Conservation (phyloP, 1,140 invertebrate genomes). For the Drosophila jambulina region DNA sequence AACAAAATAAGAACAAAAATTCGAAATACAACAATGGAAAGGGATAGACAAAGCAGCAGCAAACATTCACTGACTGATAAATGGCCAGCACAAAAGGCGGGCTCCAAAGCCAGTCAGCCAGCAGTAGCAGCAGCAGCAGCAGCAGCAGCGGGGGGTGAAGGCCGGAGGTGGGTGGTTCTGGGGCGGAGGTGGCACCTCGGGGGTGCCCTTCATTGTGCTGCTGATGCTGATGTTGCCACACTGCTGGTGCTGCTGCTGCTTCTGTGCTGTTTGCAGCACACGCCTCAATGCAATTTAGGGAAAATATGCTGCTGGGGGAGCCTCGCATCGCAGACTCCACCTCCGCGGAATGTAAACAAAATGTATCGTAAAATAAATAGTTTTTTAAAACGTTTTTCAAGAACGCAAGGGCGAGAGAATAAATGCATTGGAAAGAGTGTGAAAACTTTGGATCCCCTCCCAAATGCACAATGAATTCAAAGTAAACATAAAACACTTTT, state of each 20-base stretch:
- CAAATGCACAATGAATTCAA: slow-evolving; percentile 34
- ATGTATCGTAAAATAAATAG: slow-evolving; percentile 79
- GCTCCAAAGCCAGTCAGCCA: background rate
- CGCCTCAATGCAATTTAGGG: slow-evolving; percentile 65
- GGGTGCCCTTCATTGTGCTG: slow-evolving; percentile 64
- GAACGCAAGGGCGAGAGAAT: slow-evolving; percentile 19
- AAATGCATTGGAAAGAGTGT: slow-evolving; percentile 17
- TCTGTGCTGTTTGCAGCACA: slow-evolving; percentile 24
- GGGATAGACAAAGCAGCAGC: slow-evolving; percentile 27
- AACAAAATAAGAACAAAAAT: slow-evolving; percentile 18
- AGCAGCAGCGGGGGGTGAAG: background rate
- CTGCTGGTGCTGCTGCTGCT: slow-evolving; percentile 17
- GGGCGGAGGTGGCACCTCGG: slow-evolving; percentile 29
- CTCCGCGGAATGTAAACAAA: slow-evolving; percentile 56
- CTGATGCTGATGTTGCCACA: slow-evolving; percentile 26
- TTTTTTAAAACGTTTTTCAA: slow-evolving; percentile 59
- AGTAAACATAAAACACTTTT: slow-evolving; percentile 67
- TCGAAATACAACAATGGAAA: slow-evolving; percentile 8
- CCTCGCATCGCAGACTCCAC: slow-evolving; percentile 5
- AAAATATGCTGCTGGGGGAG: slow-evolving; percentile 65
- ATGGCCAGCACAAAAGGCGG: slow-evolving; percentile 60
- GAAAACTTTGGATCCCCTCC: slow-evolving; percentile 14
- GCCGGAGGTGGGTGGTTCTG: background rate
- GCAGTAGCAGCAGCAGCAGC: background rate
- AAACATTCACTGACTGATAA: slow-evolving; percentile 69